A percentile compares a stretch with the other conserved stretches of the same genome.
Conservation (phyloP, 2,888 invertebrate genomes). For the Sinohyriopsis cumingii region DNA sequence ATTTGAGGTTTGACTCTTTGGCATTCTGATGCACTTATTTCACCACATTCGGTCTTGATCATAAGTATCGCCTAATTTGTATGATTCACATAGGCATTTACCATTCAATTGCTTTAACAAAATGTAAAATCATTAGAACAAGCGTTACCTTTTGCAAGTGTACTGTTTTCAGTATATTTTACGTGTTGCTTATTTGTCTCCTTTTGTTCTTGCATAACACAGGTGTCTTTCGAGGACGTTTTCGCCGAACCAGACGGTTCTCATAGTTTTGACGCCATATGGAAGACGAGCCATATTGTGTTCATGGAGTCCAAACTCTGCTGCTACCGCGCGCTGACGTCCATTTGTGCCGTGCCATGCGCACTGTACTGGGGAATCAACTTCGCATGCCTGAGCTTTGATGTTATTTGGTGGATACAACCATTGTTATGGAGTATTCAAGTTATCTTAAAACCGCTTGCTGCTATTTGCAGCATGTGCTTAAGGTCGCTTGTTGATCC, state of each 20-base stretch:
- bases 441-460: constrained; percentile 30
- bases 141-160: too few relatives aligned
- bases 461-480: constrained; percentile 24
- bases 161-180: too few relatives aligned
- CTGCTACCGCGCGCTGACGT: constrained; percentile 80
- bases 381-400: constrained; percentile 76
- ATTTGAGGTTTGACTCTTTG: too few relatives aligned
- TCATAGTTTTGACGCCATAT: constrained; percentile 78
- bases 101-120: too few relatives aligned
- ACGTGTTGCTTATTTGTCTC: too few relatives aligned
- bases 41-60: too few relatives aligned
- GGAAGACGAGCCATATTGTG: constrained; percentile 74
- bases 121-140: too few relatives aligned
- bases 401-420: constrained; percentile 43
- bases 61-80: too few relatives aligned
- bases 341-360: constrained; percentile 79
- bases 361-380: constrained; percentile 76
- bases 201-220: too few relatives aligned
- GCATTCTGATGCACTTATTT: too few relatives aligned
- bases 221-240: constrained; percentile 49
- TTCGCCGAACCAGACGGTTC: constrained; percentile 58
- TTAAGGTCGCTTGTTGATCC: constrained; percentile 41
- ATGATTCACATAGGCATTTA: too few relatives aligned
- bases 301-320: constrained; percentile 76
- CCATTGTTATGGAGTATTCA: constrained; percentile 32